phyloP scores from a whole-genome alignment of 2,113 vertebrate genomes.

The Ginglymostoma cirratum region DNA sequence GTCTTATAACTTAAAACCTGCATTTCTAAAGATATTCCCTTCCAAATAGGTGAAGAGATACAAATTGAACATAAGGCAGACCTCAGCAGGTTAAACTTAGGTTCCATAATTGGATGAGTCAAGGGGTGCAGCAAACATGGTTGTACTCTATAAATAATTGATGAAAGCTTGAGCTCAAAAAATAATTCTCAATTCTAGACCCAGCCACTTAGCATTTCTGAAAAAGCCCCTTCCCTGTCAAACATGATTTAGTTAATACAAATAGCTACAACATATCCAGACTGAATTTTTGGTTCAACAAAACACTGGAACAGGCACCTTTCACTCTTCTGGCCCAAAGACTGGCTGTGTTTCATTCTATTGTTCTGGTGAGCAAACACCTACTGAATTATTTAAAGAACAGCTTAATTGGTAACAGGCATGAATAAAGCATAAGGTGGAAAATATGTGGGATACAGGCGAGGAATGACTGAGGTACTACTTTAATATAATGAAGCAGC shows the following conservation, averaged over 20 bases:
- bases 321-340: background rate
- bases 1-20: background rate
- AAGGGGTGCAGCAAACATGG: background rate
- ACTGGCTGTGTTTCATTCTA: too few relatives aligned
- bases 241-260: background rate
- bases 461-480: background rate
- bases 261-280: too few relatives aligned
- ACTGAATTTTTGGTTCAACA: background rate
- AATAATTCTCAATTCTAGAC: background rate
- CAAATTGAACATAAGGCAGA: background rate
- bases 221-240: background rate
- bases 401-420: conserved; percentile 55
- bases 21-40: background rate
- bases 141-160: background rate
- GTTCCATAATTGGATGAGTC: background rate
- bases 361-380: conserved; percentile 44
- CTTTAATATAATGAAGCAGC: background rate
- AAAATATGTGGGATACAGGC: conserved; percentile 44
- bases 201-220: background rate
- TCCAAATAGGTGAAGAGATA: background rate
- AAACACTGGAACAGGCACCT: background rate
- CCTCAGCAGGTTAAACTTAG: background rate
- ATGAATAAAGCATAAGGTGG: conserved; percentile 55
- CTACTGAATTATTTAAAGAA: conserved; percentile 69
- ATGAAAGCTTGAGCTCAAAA: background rate